Percentiles rank a stretch among this genome's conserved stretches.
Evolutionary conservation across 2,888 invertebrate genomes (phyloP).

Genomic region (Scrobipalpa costella): DNA sequence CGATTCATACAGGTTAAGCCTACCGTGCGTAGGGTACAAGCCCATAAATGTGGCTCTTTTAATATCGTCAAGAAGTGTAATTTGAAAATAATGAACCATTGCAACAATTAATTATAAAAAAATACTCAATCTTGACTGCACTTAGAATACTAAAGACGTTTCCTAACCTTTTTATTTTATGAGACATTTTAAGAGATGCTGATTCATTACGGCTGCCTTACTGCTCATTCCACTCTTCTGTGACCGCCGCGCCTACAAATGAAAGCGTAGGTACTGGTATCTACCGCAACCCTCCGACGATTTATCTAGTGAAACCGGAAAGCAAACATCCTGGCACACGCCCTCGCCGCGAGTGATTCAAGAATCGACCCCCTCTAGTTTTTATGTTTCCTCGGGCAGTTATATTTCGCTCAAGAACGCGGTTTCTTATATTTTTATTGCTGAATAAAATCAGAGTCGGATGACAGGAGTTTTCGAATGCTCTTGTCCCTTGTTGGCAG

Average conservation of each 20-base stretch:
- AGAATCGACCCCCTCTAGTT: slow-evolving; percentile 41
- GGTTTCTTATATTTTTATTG: slow-evolving; percentile 74
- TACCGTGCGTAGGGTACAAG: too few relatives aligned
- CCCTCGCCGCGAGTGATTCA: slow-evolving; percentile 48
- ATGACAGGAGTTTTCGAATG: slow-evolving; percentile 46
- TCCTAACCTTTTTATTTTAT: too few relatives aligned
- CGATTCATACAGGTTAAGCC: too few relatives aligned
- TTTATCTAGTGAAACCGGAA: slow-evolving; percentile 58
- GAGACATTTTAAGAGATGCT: too few relatives aligned
- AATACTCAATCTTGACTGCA: too few relatives aligned
- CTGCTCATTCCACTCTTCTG: neutral
- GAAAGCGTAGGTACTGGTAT: slow-evolving; percentile 39
- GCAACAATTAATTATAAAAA: too few relatives aligned
- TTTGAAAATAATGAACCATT: too few relatives aligned
- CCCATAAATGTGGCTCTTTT: too few relatives aligned
- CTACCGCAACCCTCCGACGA: slow-evolving; percentile 48
- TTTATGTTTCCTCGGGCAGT: slow-evolving; percentile 70
- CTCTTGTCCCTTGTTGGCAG: slow-evolving; percentile 48
- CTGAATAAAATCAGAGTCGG: slow-evolving; percentile 64
- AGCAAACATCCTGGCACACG: slow-evolving; percentile 59
- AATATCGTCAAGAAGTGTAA: too few relatives aligned
- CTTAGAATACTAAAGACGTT: too few relatives aligned
- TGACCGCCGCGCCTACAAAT: slow-evolving; percentile 37
- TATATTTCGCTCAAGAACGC: slow-evolving; percentile 66
- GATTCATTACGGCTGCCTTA: neutral